Conservation (phyloP, 1,140 invertebrate species). For the Papilio machaon region DNA sequence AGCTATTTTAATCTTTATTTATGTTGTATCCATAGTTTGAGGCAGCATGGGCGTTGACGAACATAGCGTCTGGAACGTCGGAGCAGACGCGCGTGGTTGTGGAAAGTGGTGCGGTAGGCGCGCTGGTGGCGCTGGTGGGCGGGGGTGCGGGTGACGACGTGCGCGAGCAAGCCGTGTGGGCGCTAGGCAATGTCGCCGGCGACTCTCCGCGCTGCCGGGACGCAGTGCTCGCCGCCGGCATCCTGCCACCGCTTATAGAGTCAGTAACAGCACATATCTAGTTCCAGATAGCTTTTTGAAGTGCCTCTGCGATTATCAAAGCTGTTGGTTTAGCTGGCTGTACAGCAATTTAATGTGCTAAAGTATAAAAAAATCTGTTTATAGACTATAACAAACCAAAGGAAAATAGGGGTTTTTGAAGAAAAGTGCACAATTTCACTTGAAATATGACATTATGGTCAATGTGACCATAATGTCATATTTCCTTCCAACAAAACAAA, state of each 20-base stretch:
- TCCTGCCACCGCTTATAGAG: slow-evolving; percentile 94
- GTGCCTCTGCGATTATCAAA: too few relatives aligned
- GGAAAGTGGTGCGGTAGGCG: slow-evolving; percentile 95
- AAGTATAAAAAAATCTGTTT: too few relatives aligned
- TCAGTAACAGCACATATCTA: slow-evolving; percentile 80
- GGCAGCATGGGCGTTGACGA: slow-evolving; percentile 98
- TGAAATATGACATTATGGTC: background rate
- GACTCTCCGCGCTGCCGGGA: slow-evolving; percentile 97
- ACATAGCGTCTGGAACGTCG: slow-evolving; percentile 98
- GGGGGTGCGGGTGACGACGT: slow-evolving; percentile 97
- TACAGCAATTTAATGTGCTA: too few relatives aligned
- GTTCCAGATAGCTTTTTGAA: background rate
- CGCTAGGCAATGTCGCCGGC: slow-evolving; percentile 97
- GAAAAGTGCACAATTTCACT: too few relatives aligned
- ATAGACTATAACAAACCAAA: too few relatives aligned
- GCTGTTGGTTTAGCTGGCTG: too few relatives aligned
- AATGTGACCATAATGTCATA: background rate
- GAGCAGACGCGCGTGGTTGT: slow-evolving; percentile 96
- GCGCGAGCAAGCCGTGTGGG: slow-evolving; percentile 98
- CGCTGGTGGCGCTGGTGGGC: slow-evolving; percentile 92
- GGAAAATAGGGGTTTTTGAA: too few relatives aligned
- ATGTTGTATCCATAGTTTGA: slow-evolving; percentile 89
- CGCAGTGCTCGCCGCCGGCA: slow-evolving; percentile 92
- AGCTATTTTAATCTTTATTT: background rate
- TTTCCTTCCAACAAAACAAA: background rate